Conservation (phyloP, 2,888 invertebrate species). For the Cremastinae sp. region DNA sequence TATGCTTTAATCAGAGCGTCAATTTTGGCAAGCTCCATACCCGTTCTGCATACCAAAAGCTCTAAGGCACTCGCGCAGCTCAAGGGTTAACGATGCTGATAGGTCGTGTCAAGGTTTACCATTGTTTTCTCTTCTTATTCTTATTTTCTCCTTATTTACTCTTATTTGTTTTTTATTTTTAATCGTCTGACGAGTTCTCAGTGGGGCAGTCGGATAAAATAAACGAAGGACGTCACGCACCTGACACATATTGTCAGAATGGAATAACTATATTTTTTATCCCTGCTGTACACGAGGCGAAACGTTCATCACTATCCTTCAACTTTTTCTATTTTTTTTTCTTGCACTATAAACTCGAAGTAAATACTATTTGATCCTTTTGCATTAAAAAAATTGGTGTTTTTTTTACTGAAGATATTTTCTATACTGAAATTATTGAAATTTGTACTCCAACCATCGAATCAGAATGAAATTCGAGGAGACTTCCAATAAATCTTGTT, state of each 20-base stretch:
- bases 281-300: neutral
- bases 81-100: constrained; percentile 47
- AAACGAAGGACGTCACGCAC: constrained; percentile 1
- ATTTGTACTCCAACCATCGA: no score
- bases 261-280: neutral
- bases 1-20: constrained; percentile 48
- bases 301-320: no score
- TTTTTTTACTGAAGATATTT: no score
- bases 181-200: constrained; percentile 6
- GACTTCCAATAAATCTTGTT: no score
- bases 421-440: no score
- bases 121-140: constrained; percentile 38
- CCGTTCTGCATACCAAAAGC: constrained; percentile 57
- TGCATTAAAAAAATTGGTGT: no score
- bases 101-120: constrained; percentile 57
- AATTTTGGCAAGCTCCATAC: constrained; percentile 53
- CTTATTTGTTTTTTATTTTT: constrained; percentile 16
- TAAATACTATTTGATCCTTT: no score
- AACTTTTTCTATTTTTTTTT: no score
- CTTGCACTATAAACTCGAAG: no score
- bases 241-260: constrained; percentile 9
- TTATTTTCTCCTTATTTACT: neutral
- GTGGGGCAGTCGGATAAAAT: neutral
- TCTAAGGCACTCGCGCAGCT: constrained; percentile 26
- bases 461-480: no score